Base-by-base conservation (phyloP, 2,888 invertebrate species). In the Lathronympha strigana region DNA sequence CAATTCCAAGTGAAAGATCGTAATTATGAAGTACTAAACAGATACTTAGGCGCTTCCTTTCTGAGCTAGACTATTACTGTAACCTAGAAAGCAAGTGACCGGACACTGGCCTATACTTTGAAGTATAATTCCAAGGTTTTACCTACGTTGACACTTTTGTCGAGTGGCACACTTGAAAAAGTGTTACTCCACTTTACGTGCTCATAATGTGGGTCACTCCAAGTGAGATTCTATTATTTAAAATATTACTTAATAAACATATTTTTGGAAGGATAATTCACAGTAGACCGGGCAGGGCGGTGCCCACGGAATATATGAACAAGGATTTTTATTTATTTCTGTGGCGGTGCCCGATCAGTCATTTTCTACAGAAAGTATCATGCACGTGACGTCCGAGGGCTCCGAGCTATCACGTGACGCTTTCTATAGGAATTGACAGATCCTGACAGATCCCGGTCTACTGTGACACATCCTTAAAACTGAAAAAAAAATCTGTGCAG, bases 21-120 rank as follows among this genome's bases (percentile, higher is more conserved):
- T 51, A 19, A 21, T 21, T 31, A 28, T 31, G 9, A 40, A 19
- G 9, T 40, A 40, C 40, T 28, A 9, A 13, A 13, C n/a, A n/a
- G n/a, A n/a, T 15, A 49, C n/a, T 43, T 28, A 63, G 23, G 19
- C 38, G 28, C 36, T 64, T 45, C 36, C 28, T 60, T 28, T 43
- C 33, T 53, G 5, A 45, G 75, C 76, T 53, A 13, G 33, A 75
- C 76, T 79, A 78, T 77, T 73, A 73, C 71, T 68, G 66, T 73
- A 82, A 78, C 81, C 84, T 80, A 82, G 80, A 84, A 82, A 84
- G 77, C 73, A 75, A 81, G 68, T 78, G 81, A 80, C 82, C 81
- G 79, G 76, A 72, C 69, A 71, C 47, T 61, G 70, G 72, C 67
- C 73, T 70, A 71, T 75, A 74, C 74, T 76, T 76, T 78, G 68